Conservation (phyloP, 2,797 vertebrate species). For the Esox lucius region DNA sequence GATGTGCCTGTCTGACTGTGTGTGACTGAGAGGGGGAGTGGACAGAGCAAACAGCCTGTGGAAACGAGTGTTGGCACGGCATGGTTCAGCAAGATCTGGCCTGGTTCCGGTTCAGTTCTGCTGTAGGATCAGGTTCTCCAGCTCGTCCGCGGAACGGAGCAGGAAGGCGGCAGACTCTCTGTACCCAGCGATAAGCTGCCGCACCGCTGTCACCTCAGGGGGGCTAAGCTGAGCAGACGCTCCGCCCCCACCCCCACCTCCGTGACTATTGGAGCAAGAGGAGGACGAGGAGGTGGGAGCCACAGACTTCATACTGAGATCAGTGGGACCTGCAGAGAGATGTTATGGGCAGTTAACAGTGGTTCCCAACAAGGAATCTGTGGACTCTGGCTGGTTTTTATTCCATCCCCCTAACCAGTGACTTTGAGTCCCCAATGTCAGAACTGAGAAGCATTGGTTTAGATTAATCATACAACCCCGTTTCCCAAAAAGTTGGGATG, state of each 20-base stretch:
- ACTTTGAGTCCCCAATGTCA: neutral
- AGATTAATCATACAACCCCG: neutral
- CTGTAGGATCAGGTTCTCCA: slow-evolving; percentile 99
- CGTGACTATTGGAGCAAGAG: slow-evolving; percentile 87
- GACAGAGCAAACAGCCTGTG: slow-evolving; percentile 40
- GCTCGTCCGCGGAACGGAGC: slow-evolving; percentile 97
- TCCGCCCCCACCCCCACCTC: slow-evolving; percentile 83
- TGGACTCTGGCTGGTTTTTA: too few species aligned
- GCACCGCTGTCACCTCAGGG: slow-evolving; percentile 94
- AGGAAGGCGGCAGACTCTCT: slow-evolving; percentile 96
- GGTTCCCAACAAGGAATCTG: neutral
- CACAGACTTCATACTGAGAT: slow-evolving; percentile 97
- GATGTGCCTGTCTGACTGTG: slow-evolving; percentile 36
- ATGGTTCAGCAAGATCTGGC: neutral
- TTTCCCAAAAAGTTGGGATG: too few species aligned
- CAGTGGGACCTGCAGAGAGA: slow-evolving; percentile 86
- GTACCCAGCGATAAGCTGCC: slow-evolving; percentile 98
- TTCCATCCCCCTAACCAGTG: too few species aligned
- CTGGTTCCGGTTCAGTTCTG: slow-evolving; percentile 86
- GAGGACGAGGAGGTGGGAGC: slow-evolving; percentile 80
- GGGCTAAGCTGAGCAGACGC: slow-evolving; percentile 94
- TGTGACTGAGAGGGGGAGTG: slow-evolving; percentile 44
- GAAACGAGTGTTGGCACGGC: slow-evolving; percentile 45
- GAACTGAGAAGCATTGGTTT: too few species aligned
- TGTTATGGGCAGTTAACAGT: neutral